phyloP scores from a whole-genome alignment of 2,888 invertebrate species.

The Ceratothoa steindachneri region DNA sequence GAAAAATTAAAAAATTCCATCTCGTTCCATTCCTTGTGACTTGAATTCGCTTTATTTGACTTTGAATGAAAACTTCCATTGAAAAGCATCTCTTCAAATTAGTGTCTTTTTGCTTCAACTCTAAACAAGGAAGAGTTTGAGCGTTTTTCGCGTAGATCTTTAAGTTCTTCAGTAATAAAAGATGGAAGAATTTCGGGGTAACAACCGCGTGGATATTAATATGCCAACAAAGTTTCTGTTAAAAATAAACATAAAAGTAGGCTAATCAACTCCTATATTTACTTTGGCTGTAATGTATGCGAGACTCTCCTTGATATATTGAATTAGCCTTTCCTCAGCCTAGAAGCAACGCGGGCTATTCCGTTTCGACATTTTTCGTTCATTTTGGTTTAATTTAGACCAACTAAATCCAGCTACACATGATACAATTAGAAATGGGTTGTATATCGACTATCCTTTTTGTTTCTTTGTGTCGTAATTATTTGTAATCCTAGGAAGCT shows the following conservation, averaged over 20 bases:
- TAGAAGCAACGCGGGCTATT: background rate
- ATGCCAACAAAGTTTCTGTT: conserved; percentile 32
- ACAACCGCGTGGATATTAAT: conserved; percentile 31
- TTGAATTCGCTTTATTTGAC: no score
- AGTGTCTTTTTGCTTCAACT: no score
- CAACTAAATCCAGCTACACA: no score
- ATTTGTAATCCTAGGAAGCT: no score
- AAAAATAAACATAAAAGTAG: conserved; percentile 37
- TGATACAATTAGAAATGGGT: no score
- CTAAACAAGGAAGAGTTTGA: no score
- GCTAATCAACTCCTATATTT: conserved; percentile 43
- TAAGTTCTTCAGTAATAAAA: conserved; percentile 15
- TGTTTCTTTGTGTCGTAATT: no score
- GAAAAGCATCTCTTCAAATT: no score
- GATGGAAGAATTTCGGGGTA: conserved; percentile 27
- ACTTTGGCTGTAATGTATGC: conserved; percentile 42
- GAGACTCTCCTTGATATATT: conserved; percentile 41
- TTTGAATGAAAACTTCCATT: no score
- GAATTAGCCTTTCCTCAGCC: conserved; percentile 44
- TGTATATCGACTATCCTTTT: no score
- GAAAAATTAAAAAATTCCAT: no score
- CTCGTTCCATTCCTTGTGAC: no score
- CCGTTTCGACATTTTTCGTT: background rate
- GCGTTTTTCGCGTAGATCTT: background rate
- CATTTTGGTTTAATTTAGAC: background rate